Percentiles rank a stretch among this genome's conserved stretches.
Conservation (phyloP, 2,888 invertebrate species). For the Erpobdella octoculata region DNA sequence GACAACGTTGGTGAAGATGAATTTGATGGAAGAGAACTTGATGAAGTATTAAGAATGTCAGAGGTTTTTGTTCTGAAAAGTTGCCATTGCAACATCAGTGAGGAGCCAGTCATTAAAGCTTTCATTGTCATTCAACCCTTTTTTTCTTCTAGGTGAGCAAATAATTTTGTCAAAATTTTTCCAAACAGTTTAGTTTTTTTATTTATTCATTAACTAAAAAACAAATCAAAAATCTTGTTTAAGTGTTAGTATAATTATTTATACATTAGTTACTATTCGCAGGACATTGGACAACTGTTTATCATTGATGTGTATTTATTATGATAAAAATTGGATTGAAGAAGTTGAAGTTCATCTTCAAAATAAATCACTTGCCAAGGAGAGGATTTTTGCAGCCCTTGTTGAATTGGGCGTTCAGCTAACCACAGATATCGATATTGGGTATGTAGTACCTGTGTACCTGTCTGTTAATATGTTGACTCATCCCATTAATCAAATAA, state of each 20-base stretch:
- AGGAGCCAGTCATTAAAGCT: background rate
- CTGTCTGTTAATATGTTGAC: no score
- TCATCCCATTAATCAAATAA: no score
- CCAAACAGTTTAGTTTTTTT: background rate
- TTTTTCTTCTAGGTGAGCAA: background rate
- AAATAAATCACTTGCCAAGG: background rate
- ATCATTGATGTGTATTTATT: background rate
- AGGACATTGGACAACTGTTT: background rate
- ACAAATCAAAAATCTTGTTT: background rate
- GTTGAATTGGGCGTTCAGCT: background rate
- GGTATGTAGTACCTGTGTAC: background rate
- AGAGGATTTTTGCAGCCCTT: background rate
- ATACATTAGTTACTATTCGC: no score
- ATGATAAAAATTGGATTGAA: background rate
- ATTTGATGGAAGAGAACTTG: background rate
- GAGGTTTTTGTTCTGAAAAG: background rate
- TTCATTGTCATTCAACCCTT: background rate
- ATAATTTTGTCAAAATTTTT: background rate
- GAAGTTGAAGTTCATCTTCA: background rate
- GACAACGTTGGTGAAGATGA: constrained; percentile 6
- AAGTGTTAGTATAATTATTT: no score
- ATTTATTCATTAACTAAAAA: background rate
- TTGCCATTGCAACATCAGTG: background rate
- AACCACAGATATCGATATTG: background rate
- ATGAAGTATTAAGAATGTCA: background rate